Percentiles rank a stretch among this genome's conserved stretches.
Evolutionary conservation across 2,888 invertebrate genomes (phyloP).

Genomic region (Tetragonula carbonaria): DNA sequence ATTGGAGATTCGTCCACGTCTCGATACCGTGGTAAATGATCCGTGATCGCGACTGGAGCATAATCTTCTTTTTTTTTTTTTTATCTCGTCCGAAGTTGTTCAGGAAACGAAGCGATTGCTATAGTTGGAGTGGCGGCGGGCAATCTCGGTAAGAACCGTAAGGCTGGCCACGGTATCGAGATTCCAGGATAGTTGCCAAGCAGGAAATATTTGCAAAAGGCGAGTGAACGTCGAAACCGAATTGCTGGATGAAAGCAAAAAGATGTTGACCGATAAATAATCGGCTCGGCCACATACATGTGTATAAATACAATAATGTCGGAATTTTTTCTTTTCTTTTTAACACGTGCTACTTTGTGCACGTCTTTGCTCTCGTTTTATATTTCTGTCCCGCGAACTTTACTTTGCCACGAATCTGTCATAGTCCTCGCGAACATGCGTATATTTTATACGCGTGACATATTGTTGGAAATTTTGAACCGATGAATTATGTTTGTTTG

Average conservation of each 20-base stretch:
- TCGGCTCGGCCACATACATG: neutral
- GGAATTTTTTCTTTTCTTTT: no score
- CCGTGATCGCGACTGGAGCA: neutral
- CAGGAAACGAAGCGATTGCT: conserved; percentile 15
- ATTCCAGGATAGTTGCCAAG: conserved; percentile 42
- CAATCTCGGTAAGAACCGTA: conserved; percentile 38
- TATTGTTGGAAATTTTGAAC: no score
- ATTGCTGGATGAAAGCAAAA: conserved; percentile 19
- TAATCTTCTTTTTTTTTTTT: neutral
- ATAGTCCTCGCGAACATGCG: no score
- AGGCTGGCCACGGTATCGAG: conserved; percentile 30
- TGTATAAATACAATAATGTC: no score
- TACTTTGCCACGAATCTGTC: no score
- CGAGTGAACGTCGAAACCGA: conserved; percentile 5
- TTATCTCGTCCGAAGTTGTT: conserved; percentile 12
- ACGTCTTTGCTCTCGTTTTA: no score
- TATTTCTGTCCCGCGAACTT: no score
- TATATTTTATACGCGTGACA: no score
- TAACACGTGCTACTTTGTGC: no score
- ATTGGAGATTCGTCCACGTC: neutral
- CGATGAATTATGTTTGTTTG: no score
- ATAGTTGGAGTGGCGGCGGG: neutral
- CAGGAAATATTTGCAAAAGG: conserved; percentile 31
- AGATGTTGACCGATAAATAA: conserved; percentile 21
- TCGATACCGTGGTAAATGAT: neutral